Percentiles rank a stretch among this genome's conserved stretches.
phyloP scores from a whole-genome alignment of 1,140 invertebrate genomes.

The Neuroterus valhalla region DNA sequence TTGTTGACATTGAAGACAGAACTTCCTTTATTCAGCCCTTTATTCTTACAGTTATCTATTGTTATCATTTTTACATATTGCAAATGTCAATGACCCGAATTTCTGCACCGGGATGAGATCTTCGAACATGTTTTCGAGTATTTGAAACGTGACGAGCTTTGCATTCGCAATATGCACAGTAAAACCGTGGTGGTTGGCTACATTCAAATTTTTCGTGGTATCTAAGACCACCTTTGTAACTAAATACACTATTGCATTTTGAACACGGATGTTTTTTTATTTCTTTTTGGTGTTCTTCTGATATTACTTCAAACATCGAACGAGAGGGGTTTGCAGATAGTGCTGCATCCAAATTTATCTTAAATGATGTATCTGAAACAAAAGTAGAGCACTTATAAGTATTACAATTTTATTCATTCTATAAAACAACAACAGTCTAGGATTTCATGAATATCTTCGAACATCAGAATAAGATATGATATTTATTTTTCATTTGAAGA shows the following conservation, averaged over 20 bases:
- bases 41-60: background rate
- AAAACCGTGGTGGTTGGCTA: slow-evolving; percentile 12
- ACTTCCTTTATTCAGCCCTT: background rate
- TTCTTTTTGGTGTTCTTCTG: slow-evolving; percentile 5
- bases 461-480: no score
- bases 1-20: no score
- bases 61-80: background rate
- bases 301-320: no score
- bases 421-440: background rate
- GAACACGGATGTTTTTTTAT: slow-evolving; percentile 10
- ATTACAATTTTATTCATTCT: background rate
- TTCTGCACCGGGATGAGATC: slow-evolving; percentile 19
- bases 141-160: slow-evolving; percentile 9
- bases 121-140: slow-evolving; percentile 25
- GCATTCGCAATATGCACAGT: slow-evolving; percentile 5
- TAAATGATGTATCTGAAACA: background rate
- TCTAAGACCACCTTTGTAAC: slow-evolving; percentile 25
- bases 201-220: slow-evolving; percentile 21
- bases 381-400: background rate
- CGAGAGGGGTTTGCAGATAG: background rate
- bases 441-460: no score
- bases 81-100: slow-evolving; percentile 18
- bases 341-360: background rate
- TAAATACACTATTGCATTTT: slow-evolving; percentile 21
- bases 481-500: no score